Conservation (phyloP, 2,888 invertebrate genomes). For the Sturmia bella region DNA sequence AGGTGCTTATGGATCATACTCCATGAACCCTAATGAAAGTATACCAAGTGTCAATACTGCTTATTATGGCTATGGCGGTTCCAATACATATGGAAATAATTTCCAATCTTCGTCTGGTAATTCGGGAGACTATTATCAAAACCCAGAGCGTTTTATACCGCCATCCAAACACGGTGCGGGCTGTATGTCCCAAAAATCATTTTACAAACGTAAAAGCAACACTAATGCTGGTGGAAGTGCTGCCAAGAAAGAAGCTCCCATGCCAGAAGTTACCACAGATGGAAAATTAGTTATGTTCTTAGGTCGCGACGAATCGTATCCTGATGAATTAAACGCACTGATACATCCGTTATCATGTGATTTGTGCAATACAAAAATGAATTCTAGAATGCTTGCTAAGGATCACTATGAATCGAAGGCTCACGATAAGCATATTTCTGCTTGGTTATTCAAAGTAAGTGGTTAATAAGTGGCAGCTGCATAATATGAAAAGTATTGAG, state of each 20-base stretch:
- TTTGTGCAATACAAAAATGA: slow-evolving; percentile 82
- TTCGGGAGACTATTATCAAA: slow-evolving; percentile 34
- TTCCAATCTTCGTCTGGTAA: not conserved
- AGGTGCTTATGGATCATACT: slow-evolving; percentile 31
- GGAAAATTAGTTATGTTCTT: slow-evolving; percentile 71
- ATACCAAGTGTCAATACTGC: slow-evolving; percentile 42
- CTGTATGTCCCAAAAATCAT: slow-evolving; percentile 16
- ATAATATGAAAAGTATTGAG: too few species aligned
- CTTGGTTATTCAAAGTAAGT: slow-evolving; percentile 80
- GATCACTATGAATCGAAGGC: slow-evolving; percentile 84
- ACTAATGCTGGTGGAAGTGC: slow-evolving; percentile 18
- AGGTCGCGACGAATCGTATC: slow-evolving; percentile 78
- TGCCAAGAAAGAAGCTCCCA: slow-evolving; percentile 27
- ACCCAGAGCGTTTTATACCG: slow-evolving; percentile 64
- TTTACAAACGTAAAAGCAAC: slow-evolving; percentile 64
- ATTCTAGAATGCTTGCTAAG: slow-evolving; percentile 82
- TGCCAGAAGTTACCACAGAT: slow-evolving; percentile 47
- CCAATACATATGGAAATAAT: slow-evolving; percentile 6
- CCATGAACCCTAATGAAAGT: slow-evolving; percentile 17
- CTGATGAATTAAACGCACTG: slow-evolving; percentile 81
- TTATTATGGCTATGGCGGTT: slow-evolving; percentile 57
- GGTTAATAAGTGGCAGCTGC: not conserved
- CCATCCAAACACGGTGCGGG: slow-evolving; percentile 53
- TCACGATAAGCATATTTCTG: slow-evolving; percentile 83
- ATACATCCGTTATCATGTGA: slow-evolving; percentile 83